Base-by-base conservation (phyloP, 2,113 vertebrate species). In the Rhipidura dahli region DNA sequence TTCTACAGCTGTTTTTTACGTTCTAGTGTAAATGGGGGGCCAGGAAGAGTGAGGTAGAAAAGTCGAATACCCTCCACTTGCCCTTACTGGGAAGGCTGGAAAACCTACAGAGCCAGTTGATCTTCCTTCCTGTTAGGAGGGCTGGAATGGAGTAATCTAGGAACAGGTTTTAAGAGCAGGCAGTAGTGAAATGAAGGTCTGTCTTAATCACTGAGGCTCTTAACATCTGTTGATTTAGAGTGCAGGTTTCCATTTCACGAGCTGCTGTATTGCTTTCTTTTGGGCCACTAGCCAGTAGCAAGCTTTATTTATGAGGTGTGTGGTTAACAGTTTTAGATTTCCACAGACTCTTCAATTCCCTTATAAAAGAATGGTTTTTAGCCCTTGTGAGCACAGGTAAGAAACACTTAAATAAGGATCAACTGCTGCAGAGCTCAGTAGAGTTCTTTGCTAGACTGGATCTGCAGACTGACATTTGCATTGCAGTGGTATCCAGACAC, bases 401-500 rank as follows among this genome's bases (percentile, higher is more conserved):
- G 59, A 79, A 92, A 30, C 26, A 3, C 19, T 56, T 35, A 79
- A 85, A 53, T 63, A 57, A 60, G 10, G 28, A 75, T 90, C 64
- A 60, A 40, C 30, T 68, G 28, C 65, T 51, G 40, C 77, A 60
- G 64, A 78, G 56, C 47, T 89, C 39, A 65, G 92, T 12, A 18
- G 1, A 77, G n/a, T 35, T 86, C 28, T 93, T 83, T 75, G 39
- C 89, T 84, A 82, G 51, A 5, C 80, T 64, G 49, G 22, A 60
- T 76, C 61, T 78, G 44, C 56, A 78, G 44, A 10, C 31, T 23
- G 51, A 31, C 6, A 0, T 35, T 63, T 61, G n/a, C 24, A 19
- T 53, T 1, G 0, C 87, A 72, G 53, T 3, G 2, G 21, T 50
- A 39, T 27, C 35, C 0, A 11, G 28, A 11, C 1, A 0, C 37